phyloP scores from a whole-genome alignment of 1,140 invertebrate species.

The Metaphire vulgaris region DNA sequence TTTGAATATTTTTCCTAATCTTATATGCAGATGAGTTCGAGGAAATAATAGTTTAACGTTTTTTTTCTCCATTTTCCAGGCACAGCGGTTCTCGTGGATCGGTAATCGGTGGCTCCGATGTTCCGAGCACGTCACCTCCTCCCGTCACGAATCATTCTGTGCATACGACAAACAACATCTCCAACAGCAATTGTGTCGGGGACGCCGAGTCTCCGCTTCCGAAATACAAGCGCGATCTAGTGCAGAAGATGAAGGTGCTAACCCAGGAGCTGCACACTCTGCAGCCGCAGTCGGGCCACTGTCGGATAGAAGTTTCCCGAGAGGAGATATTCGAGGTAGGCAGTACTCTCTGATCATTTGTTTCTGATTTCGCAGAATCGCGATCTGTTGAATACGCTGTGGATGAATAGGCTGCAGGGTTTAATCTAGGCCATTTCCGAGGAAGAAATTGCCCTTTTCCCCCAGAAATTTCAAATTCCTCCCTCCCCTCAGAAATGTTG shows the following conservation, averaged over 20 bases:
- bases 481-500: too few relatives aligned
- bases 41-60: too few relatives aligned
- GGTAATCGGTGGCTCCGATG: slow-evolving; percentile 6
- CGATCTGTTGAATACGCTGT: too few relatives aligned
- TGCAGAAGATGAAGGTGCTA: slow-evolving; percentile 80
- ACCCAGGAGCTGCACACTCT: slow-evolving; percentile 77
- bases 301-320: slow-evolving; percentile 79
- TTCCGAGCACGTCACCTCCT: not conserved
- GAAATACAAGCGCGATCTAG: slow-evolving; percentile 86
- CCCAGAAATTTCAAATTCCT: too few relatives aligned
- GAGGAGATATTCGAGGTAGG: slow-evolving; percentile 69
- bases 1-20: too few relatives aligned
- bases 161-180: slow-evolving; percentile 11
- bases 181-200: slow-evolving; percentile 16
- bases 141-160: not conserved
- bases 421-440: too few relatives aligned
- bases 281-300: slow-evolving; percentile 91
- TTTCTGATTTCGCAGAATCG: too few relatives aligned
- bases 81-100: not conserved
- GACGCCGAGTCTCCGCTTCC: slow-evolving; percentile 62
- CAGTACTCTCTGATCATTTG: too few relatives aligned
- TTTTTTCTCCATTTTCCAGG: too few relatives aligned
- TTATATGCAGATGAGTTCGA: too few relatives aligned
- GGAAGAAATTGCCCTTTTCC: too few relatives aligned
- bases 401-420: too few relatives aligned